A percentile compares a stretch with the other conserved stretches of the same genome.
Evolutionary conservation across 2,797 vertebrate species (phyloP).

Genomic region (Acanthiza pusilla): DNA sequence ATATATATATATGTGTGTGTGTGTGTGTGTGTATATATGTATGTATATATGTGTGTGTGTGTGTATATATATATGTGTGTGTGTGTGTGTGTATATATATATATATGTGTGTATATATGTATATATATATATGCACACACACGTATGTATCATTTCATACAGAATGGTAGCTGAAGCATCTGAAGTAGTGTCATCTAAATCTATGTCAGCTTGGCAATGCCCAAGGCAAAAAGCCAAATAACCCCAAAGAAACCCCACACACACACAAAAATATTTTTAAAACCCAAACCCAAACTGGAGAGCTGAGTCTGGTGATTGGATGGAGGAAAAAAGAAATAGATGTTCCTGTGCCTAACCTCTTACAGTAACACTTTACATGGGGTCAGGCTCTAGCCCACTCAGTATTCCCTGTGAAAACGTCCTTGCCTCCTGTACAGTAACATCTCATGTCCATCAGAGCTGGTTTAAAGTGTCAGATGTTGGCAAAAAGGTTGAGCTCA

Average conservation of each 20-base stretch:
- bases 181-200: not conserved
- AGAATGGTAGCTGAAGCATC: not conserved
- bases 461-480: not conserved
- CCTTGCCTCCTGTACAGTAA: not conserved
- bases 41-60: not conserved
- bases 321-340: not conserved
- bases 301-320: not conserved
- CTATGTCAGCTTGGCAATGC: fast-evolving
- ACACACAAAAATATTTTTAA: too few relatives aligned
- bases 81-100: too few relatives aligned
- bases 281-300: not conserved
- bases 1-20: not conserved
- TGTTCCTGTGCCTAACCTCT: not conserved
- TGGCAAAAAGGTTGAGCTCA: not conserved
- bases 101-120: too few relatives aligned
- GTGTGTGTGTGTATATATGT: too few relatives aligned
- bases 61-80: not conserved
- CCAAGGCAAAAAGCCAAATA: not conserved
- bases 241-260: not conserved
- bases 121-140: not conserved
- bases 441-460: not conserved
- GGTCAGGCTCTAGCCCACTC: not conserved
- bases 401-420: not conserved
- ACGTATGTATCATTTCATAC: fast-evolving
- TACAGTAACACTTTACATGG: not conserved